phyloP scores from a whole-genome alignment of 2,797 vertebrate species.

The Macroramphosus scolopax region DNA sequence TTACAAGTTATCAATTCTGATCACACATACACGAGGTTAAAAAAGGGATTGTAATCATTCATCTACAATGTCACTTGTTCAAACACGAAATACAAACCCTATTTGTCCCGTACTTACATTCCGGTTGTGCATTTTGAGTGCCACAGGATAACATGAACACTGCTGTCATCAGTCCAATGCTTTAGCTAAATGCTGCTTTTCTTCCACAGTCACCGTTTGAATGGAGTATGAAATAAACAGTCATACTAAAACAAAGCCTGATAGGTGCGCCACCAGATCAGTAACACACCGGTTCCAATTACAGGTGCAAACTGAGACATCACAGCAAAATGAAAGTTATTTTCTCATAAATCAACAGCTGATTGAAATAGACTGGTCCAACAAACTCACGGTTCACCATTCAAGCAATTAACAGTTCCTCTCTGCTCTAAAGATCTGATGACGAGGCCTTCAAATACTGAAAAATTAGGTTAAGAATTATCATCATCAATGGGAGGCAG shows the following conservation, averaged over 20 bases:
- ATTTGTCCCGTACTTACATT: constrained; percentile 12
- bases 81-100: constrained; percentile 37
- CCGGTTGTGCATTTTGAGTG: constrained; percentile 15
- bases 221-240: background rate
- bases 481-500: too few species aligned
- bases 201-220: constrained; percentile 23
- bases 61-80: constrained; percentile 19
- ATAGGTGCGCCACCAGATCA: too few species aligned
- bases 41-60: constrained; percentile 16
- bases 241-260: background rate
- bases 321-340: too few species aligned
- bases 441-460: too few species aligned
- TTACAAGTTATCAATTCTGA: constrained; percentile 1
- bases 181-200: constrained; percentile 23
- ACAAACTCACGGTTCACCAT: too few species aligned
- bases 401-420: too few species aligned
- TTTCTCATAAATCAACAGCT: too few species aligned
- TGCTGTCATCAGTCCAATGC: background rate
- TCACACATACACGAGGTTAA: constrained; percentile 26
- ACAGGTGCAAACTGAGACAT: too few species aligned
- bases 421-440: too few species aligned
- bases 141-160: constrained; percentile 12
- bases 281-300: too few species aligned
- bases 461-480: too few species aligned
- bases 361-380: too few species aligned